Conservation (phyloP, 2,797 vertebrate species). For the Apodemus agrarius region DNA sequence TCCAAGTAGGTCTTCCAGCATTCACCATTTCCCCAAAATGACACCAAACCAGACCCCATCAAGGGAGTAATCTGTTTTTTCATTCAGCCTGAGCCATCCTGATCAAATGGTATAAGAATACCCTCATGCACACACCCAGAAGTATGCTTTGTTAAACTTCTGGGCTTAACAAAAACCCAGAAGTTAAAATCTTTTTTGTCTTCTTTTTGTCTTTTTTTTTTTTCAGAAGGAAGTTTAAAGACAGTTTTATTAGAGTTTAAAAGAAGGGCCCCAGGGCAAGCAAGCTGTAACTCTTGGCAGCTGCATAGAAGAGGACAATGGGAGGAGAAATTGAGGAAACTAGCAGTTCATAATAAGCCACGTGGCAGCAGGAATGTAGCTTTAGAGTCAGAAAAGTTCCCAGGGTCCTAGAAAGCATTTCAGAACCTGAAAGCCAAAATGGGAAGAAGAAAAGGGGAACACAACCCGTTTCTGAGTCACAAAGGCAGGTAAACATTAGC, state of each 20-base stretch:
- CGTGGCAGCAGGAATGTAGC: background rate
- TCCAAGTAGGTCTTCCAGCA: background rate
- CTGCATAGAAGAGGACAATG: background rate
- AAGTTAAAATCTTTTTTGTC: background rate
- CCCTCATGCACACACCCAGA: background rate
- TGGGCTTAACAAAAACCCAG: background rate
- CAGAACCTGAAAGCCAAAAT: background rate
- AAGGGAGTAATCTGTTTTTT: background rate
- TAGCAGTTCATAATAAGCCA: background rate
- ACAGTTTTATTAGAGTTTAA: background rate
- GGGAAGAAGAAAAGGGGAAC: background rate
- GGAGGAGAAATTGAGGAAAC: background rate
- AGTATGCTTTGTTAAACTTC: background rate
- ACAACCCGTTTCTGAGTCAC: background rate
- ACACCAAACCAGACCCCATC: background rate
- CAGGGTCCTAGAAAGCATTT: background rate
- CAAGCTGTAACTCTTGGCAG: slow-evolving; percentile 4
- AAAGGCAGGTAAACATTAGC: background rate
- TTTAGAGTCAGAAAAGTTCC: background rate
- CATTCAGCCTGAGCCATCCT: background rate
- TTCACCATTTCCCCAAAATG: background rate
- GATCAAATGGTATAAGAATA: background rate
- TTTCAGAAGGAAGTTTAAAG: background rate
- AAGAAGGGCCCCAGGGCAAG: background rate
- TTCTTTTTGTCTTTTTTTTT: background rate